Evolutionary conservation across 2,888 invertebrate species (phyloP).

Genomic region (Drosophila differens): DNA sequence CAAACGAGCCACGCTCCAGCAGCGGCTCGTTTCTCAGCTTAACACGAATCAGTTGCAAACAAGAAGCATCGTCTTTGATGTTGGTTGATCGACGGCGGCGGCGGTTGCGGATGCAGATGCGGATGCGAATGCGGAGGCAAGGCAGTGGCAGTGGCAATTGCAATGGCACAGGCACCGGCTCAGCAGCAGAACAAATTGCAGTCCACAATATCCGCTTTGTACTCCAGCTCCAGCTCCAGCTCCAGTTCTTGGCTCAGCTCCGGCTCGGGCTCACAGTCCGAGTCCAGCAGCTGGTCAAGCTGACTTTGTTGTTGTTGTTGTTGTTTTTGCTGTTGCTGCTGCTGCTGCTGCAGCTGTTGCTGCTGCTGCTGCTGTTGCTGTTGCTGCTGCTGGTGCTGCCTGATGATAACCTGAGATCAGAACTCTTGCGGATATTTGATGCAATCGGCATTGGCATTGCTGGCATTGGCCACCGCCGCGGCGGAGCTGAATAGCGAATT

Average conservation of each 20-base stretch:
- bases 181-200: constrained; percentile 83
- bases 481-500: constrained; percentile 84
- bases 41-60: constrained; percentile 86
- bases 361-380: constrained; percentile 53
- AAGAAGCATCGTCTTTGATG: constrained; percentile 83
- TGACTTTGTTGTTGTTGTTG: constrained; percentile 24
- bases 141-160: constrained; percentile 39
- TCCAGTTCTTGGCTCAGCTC: constrained; percentile 28
- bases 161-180: constrained; percentile 45
- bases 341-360: constrained; percentile 48
- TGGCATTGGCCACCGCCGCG: constrained; percentile 81
- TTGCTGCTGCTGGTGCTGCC: constrained; percentile 73
- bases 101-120: constrained; percentile 51
- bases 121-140: constrained; percentile 33
- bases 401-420: constrained; percentile 85
- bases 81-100: constrained; percentile 69
- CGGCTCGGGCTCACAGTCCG: constrained; percentile 53
- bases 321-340: constrained; percentile 39
- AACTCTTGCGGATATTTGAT: constrained; percentile 86
- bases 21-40: constrained; percentile 82
- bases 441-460: constrained; percentile 86
- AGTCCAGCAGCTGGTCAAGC: constrained; percentile 29
- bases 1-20: constrained; percentile 75
- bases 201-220: constrained; percentile 72
- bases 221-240: constrained; percentile 69